Conservation (phyloP, 2,797 vertebrate species). For the Sebastes melanostomus region DNA sequence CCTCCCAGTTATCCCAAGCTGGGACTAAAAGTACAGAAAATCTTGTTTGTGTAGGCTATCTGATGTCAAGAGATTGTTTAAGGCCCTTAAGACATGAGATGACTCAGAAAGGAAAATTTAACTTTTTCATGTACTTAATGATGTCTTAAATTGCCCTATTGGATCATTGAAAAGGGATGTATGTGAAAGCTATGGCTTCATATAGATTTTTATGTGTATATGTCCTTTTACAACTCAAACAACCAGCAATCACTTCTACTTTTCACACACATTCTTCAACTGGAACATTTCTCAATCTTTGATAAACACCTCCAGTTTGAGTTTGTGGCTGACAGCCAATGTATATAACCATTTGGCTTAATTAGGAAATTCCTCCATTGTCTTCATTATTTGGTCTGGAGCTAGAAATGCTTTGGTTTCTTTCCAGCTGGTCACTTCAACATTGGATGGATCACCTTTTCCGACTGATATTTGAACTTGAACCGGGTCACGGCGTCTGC, state of each 20-base stretch:
- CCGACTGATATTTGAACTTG: slow-evolving; percentile 36
- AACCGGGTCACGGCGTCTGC: not conserved
- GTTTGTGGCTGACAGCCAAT: slow-evolving; percentile 39
- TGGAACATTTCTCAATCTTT: not conserved
- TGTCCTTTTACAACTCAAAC: not conserved
- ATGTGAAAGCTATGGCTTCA: not conserved
- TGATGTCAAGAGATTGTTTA: not conserved
- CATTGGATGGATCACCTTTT: slow-evolving; percentile 24
- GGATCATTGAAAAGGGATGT: not conserved
- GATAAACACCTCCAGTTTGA: slow-evolving; percentile 7
- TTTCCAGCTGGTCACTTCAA: slow-evolving; percentile 43
- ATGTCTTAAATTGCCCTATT: not conserved
- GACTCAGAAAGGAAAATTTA: not conserved
- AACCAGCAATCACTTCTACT: not conserved
- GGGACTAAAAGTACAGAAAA: slow-evolving; percentile 3
- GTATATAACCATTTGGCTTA: slow-evolving; percentile 12
- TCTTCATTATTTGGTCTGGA: slow-evolving; percentile 61
- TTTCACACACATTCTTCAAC: not conserved
- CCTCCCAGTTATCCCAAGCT: not conserved
- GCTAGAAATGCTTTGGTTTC: slow-evolving; percentile 38
- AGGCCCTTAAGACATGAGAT: not conserved
- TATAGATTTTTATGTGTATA: not conserved
- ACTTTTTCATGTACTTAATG: not conserved
- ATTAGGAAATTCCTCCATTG: slow-evolving; percentile 63
- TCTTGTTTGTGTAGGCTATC: not conserved